Base-by-base conservation (phyloP, 2,113 vertebrate genomes). In the Pteruthius melanotis region DNA sequence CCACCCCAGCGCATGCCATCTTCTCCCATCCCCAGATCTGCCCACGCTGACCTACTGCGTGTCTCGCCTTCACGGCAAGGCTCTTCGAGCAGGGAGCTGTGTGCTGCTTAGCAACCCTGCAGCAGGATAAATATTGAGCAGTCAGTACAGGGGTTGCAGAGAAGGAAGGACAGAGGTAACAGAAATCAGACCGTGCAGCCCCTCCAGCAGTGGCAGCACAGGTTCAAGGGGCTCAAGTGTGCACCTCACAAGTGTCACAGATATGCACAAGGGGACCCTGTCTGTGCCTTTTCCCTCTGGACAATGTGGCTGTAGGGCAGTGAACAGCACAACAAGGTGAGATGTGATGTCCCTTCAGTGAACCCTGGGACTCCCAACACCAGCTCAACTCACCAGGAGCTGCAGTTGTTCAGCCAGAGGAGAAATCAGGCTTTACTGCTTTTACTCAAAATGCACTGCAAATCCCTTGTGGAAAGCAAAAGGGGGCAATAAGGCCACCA, bases 21-120 rank as follows among this genome's bases (percentile, higher is more conserved):
- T 35, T 33, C 54, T 64, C 15, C 65, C 37, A 35, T 1, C 6
- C 15, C 18, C 50, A 49, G 57, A 50, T 61, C 70, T 94, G 82
- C 40, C 61, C 63, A 84, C 5, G 1, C 49, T 88, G 88, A 83
- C 85, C 88, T 61, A 6, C 49, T 57, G 89, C 0, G 1, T 7
- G 15, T 60, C 69, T 78, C 0, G 0, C 57, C 40, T 64, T 82
- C 19, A 0, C 0, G 0, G 39, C 44, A 50, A 24, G 69, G 72
- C 69, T 91, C 60, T 57, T 33, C 0, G 0, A 84, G 61, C 23
- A 1, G 57, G 56, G 81, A 94, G 87, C 87, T 65, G 39, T 16
- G 44, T 0, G 77, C 91, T 95, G 94, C 96, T 89, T 95, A 91
- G 89, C 89, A 95, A 95, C 84, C 61, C 16, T 0, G 1, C 16